Evolutionary conservation across 2,888 invertebrate genomes (phyloP).

Genomic region (Teleiodes luculella): DNA sequence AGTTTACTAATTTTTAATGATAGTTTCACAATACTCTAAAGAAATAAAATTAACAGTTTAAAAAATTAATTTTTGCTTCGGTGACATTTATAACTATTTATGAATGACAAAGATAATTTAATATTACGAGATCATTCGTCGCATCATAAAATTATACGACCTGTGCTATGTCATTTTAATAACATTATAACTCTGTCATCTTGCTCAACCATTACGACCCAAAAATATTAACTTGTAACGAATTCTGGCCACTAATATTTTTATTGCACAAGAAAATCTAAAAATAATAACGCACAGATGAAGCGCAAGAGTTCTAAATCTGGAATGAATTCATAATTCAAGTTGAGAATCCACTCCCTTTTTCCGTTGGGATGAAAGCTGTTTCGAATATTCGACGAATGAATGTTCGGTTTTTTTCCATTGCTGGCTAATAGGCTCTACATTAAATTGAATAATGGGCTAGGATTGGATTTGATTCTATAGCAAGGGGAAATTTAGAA

Average conservation of each 20-base stretch:
- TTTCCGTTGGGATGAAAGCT: not conserved
- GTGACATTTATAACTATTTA: not conserved
- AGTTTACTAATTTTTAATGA: too few relatives aligned
- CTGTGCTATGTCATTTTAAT: not conserved
- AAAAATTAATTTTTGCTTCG: not conserved
- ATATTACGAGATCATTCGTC: not conserved
- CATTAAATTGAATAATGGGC: too few relatives aligned
- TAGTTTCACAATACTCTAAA: too few relatives aligned
- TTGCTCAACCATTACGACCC: not conserved
- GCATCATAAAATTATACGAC: not conserved
- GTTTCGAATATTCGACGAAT: not conserved
- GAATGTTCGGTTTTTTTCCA: not conserved
- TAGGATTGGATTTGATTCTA: too few relatives aligned
- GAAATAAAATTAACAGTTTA: too few relatives aligned
- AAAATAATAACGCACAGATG: not conserved
- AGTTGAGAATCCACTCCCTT: not conserved
- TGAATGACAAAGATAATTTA: not conserved
- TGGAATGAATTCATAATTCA: conserved; percentile 3
- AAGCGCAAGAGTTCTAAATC: not conserved
- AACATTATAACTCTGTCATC: conserved; percentile 5
- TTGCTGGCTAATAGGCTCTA: not conserved
- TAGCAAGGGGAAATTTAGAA: too few relatives aligned
- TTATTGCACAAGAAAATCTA: not conserved
- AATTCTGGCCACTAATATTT: not conserved
- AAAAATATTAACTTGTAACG: not conserved